Conservation (phyloP, 2,888 invertebrate species). For the Diploptera punctata region DNA sequence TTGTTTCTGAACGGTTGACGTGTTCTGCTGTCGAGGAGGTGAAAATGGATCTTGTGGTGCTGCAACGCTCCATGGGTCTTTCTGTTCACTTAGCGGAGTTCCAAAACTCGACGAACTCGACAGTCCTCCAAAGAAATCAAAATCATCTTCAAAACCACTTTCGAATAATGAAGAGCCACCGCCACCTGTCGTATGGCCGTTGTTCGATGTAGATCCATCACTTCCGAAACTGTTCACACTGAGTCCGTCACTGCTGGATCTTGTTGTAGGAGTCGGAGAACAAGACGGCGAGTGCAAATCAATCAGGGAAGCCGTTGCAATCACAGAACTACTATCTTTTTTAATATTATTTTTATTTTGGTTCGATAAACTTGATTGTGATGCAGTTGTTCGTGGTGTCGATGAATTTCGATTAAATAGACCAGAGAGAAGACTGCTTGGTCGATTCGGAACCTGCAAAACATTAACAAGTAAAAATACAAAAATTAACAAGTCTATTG, state of each 20-base stretch:
- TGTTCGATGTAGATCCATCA: constrained; percentile 64
- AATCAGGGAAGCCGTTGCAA: constrained; percentile 67
- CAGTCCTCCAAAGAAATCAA: constrained; percentile 66
- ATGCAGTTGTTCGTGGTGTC: neutral
- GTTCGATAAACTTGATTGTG: neutral
- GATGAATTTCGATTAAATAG: constrained; percentile 33
- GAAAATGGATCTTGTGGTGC: constrained; percentile 62
- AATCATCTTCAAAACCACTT: constrained; percentile 86
- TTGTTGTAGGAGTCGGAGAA: constrained; percentile 75
- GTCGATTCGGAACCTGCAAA: constrained; percentile 26
- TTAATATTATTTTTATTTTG: neutral
- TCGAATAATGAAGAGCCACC: constrained; percentile 75
- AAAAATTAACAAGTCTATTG: too few relatives aligned
- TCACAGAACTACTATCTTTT: constrained; percentile 50
- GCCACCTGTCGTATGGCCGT: constrained; percentile 63
- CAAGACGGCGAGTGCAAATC: constrained; percentile 76
- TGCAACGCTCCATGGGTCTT: constrained; percentile 61
- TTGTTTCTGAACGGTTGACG: neutral
- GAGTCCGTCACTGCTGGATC: constrained; percentile 76
- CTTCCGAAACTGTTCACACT: constrained; percentile 80
- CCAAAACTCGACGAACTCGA: constrained; percentile 59
- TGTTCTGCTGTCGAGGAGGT: constrained; percentile 49
- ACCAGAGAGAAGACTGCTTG: constrained; percentile 34
- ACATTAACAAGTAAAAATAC: too few relatives aligned
- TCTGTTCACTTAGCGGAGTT: constrained; percentile 53